Conservation (phyloP, 2,113 vertebrate species). For the Hypomesus transpacificus region DNA sequence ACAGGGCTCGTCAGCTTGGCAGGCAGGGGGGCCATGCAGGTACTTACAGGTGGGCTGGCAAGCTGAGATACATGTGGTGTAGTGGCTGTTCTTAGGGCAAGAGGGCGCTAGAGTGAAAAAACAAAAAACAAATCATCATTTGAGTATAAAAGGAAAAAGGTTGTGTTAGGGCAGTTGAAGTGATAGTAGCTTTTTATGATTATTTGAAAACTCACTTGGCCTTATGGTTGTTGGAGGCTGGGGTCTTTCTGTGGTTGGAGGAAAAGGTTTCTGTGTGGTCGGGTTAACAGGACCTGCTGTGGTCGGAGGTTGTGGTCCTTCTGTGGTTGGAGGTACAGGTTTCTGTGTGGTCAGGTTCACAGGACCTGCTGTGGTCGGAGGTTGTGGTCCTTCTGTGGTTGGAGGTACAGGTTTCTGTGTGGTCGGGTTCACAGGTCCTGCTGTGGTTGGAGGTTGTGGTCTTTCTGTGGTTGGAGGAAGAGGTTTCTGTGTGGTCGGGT, state of each 20-base stretch:
- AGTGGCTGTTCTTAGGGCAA: conserved; percentile 73
- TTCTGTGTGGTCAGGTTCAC: not conserved
- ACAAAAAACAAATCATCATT: not conserved
- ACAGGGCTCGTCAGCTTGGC: conserved; percentile 63
- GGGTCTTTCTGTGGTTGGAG: not conserved
- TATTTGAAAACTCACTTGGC: conserved; percentile 30
- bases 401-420: not conserved
- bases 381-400: not conserved
- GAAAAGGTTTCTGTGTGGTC: not conserved
- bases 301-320: not conserved
- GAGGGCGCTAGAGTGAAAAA: conserved; percentile 59
- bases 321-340: not conserved
- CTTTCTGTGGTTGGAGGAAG: not conserved
- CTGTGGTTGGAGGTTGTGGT: conserved; percentile 3
- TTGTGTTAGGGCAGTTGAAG: not conserved
- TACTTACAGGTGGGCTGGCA: conserved; percentile 77
- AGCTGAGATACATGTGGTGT: conserved; percentile 66
- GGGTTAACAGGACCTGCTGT: conserved; percentile 1
- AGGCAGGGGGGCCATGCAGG: conserved; percentile 69
- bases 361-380: not conserved
- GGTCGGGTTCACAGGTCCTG: not conserved
- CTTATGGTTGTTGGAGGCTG: conserved; percentile 2
- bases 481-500: not conserved
- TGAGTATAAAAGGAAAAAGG: not conserved
- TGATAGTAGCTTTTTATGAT: not conserved